Evolutionary conservation across 35 echinoderm and acorn worm genomes (phyloP).

Genomic region (Strongylocentrotus purpuratus): DNA sequence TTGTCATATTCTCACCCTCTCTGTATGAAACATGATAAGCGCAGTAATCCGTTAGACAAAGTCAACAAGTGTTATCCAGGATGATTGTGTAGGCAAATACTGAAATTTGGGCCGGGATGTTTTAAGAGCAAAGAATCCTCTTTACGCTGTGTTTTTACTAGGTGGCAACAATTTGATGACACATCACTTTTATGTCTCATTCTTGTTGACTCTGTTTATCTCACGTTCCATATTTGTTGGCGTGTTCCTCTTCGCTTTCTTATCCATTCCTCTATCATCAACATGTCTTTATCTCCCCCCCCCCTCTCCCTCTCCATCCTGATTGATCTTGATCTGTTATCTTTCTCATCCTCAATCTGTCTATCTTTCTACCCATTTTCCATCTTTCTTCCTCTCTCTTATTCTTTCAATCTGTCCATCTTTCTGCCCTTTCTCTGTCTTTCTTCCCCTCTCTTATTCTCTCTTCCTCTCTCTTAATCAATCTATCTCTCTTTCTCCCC

Average conservation of each 20-base stretch:
- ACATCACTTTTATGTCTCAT: neutral
- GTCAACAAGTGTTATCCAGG: neutral
- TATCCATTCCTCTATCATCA: neutral
- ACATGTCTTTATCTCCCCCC: too few relatives aligned
- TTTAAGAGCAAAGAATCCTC: neutral
- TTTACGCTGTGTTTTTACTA: neutral
- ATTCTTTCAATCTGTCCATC: too few relatives aligned
- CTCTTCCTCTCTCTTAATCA: too few relatives aligned
- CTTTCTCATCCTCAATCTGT: neutral
- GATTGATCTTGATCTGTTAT: too few relatives aligned
- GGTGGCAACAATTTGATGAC: neutral
- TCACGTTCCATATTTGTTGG: neutral
- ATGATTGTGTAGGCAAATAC: neutral
- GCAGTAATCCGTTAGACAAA: neutral
- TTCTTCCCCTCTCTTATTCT: too few relatives aligned
- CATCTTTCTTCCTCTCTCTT: neutral
- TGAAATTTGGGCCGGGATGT: neutral
- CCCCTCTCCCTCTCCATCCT: neutral
- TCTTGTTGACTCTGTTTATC: neutral
- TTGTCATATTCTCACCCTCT: neutral
- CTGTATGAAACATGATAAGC: neutral
- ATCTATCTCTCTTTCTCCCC: too few relatives aligned
- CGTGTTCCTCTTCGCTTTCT: neutral
- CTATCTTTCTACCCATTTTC: neutral
- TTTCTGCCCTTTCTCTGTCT: too few relatives aligned